These are phyloP conservation scores for Micromussa lordhowensis DNA, from an alignment of 92 coral and sea anemone species.

Conservation along the genomic window DNA sequence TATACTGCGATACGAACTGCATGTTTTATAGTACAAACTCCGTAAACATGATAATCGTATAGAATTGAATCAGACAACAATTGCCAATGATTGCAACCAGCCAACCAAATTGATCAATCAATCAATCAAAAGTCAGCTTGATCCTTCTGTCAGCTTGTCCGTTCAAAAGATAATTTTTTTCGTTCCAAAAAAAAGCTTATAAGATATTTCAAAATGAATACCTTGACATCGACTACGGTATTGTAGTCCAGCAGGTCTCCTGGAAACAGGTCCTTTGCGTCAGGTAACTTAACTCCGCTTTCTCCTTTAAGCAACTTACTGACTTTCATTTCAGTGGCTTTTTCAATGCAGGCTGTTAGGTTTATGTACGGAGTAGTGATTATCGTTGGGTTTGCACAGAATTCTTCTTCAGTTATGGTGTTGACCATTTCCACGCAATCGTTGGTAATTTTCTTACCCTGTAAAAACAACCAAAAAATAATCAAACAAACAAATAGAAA, in stretches of 20 bases:
- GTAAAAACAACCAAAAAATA: background rate
- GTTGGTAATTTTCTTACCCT: constrained; percentile 60
- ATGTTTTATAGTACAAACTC: too few relatives aligned
- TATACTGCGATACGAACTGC: too few relatives aligned
- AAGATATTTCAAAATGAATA: background rate
- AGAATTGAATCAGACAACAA: too few relatives aligned
- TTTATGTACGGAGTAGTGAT: constrained; percentile 51
- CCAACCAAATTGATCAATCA: too few relatives aligned
- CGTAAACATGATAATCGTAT: too few relatives aligned
- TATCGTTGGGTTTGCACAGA: constrained; percentile 66
- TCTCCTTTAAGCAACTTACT: constrained; percentile 42
- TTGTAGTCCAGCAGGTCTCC: constrained; percentile 18
- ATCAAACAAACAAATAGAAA: background rate
- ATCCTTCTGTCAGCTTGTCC: too few relatives aligned
- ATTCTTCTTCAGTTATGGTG: constrained; percentile 35
- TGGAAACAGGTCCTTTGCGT: constrained; percentile 27
- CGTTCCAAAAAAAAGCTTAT: too few relatives aligned
- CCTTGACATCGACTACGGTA: constrained; percentile 43
- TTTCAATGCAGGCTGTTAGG: constrained; percentile 44
- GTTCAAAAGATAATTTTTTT: too few relatives aligned
- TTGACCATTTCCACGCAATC: constrained; percentile 47
- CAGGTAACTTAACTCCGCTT: constrained; percentile 34
- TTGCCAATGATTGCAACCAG: too few relatives aligned
- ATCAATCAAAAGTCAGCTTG: too few relatives aligned
- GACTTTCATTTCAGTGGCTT: constrained; percentile 46